phyloP scores from a whole-genome alignment of 2,888 invertebrate species.

The Rhorus exstirpatorius region DNA sequence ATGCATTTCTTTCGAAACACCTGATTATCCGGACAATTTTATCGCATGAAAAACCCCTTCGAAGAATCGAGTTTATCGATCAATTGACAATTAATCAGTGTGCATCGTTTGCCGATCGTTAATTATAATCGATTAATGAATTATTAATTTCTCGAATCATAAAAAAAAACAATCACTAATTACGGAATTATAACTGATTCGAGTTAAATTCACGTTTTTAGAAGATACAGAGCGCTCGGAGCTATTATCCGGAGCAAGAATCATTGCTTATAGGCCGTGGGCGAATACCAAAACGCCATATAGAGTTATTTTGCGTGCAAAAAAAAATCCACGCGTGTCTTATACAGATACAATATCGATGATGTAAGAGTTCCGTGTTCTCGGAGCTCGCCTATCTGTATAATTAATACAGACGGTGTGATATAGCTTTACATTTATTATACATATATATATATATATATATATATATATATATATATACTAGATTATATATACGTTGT shows the following conservation, averaged over 20 bases:
- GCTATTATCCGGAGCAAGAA: conserved; percentile 29
- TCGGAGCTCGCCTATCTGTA: conserved; percentile 24
- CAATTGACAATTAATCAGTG: too few species aligned
- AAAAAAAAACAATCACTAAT: too few species aligned
- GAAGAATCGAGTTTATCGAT: too few species aligned
- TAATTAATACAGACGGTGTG: not conserved
- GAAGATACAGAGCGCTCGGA: conserved; percentile 17
- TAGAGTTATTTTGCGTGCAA: conserved; percentile 53
- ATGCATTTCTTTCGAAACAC: too few species aligned
- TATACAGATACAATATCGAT: conserved; percentile 71
- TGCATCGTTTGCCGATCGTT: too few species aligned
- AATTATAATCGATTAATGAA: too few species aligned
- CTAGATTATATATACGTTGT: not conserved
- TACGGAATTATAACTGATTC: too few species aligned
- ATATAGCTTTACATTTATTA: conserved; percentile 29
- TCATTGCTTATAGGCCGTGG: conserved; percentile 28
- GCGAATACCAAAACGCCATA: conserved; percentile 47
- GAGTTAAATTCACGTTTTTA: not conserved
- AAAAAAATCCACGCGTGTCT: conserved; percentile 65
- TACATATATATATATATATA: conserved; percentile 2
- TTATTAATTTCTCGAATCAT: too few species aligned
- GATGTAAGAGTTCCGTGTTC: conserved; percentile 82
- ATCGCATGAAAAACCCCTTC: too few species aligned
- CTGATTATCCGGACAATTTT: too few species aligned
- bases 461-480: not conserved